These are phyloP conservation scores for Burhinus oedicnemus DNA, from an alignment of 2,113 vertebrate genomes.

Conservation along the genomic window DNA sequence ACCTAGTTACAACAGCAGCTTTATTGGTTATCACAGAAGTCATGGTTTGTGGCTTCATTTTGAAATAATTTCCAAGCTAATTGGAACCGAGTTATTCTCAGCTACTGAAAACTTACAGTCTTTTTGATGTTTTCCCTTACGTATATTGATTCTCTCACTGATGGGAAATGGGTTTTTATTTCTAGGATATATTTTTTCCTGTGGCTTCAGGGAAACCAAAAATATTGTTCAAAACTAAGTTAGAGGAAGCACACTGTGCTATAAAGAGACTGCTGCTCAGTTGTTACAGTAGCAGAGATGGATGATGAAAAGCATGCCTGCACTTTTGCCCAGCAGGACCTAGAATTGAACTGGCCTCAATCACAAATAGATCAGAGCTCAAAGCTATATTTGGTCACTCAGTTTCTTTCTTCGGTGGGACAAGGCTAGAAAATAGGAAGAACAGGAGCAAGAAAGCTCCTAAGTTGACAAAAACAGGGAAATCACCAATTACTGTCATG, in stretches of 20 bases:
- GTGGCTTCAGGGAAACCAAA: neutral
- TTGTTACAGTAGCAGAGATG: neutral
- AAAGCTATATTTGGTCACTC: neutral
- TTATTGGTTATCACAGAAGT: neutral
- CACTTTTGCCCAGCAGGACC: neutral
- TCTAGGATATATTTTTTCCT: neutral
- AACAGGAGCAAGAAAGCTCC: neutral
- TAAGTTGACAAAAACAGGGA: neutral
- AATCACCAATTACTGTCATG: fast-evolving
- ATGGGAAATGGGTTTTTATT: neutral
- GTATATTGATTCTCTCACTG: neutral
- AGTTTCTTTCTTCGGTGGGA: neutral
- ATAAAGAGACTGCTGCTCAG: neutral
- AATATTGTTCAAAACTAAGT: neutral
- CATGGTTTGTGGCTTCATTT: neutral
- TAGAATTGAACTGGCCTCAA: neutral
- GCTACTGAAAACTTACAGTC: neutral
- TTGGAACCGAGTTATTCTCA: neutral
- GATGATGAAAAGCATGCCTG: neutral
- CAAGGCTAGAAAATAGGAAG: neutral
- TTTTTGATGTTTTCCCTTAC: neutral
- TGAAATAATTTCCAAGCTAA: neutral
- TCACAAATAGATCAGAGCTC: neutral
- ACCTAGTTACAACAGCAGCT: neutral
- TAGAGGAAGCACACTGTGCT: neutral